Conservation (phyloP, 2,888 invertebrate genomes). For the Brachylomia viminalis region DNA sequence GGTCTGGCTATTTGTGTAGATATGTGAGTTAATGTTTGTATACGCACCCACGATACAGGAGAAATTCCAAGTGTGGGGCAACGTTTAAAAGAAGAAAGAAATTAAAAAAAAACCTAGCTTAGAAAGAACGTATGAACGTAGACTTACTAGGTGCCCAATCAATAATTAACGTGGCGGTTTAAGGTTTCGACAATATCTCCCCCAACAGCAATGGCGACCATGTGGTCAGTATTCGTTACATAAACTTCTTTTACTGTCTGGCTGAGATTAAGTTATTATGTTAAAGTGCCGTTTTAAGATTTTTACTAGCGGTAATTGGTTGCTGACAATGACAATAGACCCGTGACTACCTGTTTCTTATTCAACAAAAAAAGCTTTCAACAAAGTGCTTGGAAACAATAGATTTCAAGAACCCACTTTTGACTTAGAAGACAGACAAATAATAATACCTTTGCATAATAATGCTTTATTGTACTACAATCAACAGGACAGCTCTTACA, state of each 20-base stretch:
- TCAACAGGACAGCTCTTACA: slow-evolving; percentile 19
- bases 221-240: slow-evolving; percentile 14
- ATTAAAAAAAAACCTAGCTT: too few relatives aligned
- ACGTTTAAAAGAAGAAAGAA: too few relatives aligned
- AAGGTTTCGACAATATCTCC: not conserved
- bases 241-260: slow-evolving; percentile 32
- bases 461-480: slow-evolving; percentile 44
- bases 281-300: slow-evolving; percentile 33
- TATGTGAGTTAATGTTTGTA: too few relatives aligned
- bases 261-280: slow-evolving; percentile 24
- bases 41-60: too few relatives aligned
- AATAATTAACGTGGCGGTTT: not conserved
- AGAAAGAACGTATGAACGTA: not conserved
- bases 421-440: slow-evolving; percentile 39
- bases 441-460: slow-evolving; percentile 45
- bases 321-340: slow-evolving; percentile 50
- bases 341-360: slow-evolving; percentile 55
- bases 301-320: slow-evolving; percentile 36
- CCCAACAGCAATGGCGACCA: not conserved
- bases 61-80: too few relatives aligned
- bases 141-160: not conserved
- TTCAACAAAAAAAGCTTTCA: slow-evolving; percentile 37
- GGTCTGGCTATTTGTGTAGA: too few relatives aligned
- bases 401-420: slow-evolving; percentile 47
- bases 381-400: slow-evolving; percentile 56